phyloP scores from a whole-genome alignment of 2,888 invertebrate species.

The Tuta absoluta region DNA sequence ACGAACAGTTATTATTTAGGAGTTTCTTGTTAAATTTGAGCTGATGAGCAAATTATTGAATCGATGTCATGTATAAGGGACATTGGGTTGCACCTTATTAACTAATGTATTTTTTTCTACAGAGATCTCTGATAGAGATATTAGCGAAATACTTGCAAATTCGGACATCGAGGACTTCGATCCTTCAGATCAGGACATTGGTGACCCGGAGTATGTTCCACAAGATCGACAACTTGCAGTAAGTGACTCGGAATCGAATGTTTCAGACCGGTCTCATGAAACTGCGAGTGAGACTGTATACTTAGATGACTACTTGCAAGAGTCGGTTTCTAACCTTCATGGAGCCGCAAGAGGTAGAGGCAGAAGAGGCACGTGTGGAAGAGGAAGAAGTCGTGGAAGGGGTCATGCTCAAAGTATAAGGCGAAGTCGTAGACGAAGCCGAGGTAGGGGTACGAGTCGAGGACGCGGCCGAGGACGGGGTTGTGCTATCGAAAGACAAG shows the following conservation, averaged over 20 bases:
- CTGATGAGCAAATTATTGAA: too few species aligned
- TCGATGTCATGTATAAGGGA: too few species aligned
- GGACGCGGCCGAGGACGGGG: neutral
- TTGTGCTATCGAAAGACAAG: neutral
- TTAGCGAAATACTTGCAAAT: slow-evolving; percentile 28
- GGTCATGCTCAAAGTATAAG: too few species aligned
- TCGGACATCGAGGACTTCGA: neutral
- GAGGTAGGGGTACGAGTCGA: too few species aligned
- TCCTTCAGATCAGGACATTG: too few species aligned
- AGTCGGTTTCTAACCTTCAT: neutral
- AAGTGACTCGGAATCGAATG: neutral
- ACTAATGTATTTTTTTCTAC: too few species aligned
- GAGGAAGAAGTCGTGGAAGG: slow-evolving; percentile 13
- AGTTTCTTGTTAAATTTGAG: too few species aligned
- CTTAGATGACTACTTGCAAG: too few species aligned
- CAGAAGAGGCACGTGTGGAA: neutral
- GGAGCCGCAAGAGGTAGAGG: neutral
- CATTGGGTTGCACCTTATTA: too few species aligned
- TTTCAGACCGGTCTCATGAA: too few species aligned
- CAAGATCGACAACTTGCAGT: neutral
- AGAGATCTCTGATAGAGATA: slow-evolving; percentile 9
- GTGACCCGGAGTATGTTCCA: neutral
- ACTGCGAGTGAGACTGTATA: neutral
- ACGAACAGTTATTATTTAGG: too few species aligned
- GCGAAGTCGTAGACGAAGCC: neutral